Evolutionary conservation across 37 sponge, comb jelly and placozoan genomes (phyloP).

Genomic region (Halisarca cf. caerulea): DNA sequence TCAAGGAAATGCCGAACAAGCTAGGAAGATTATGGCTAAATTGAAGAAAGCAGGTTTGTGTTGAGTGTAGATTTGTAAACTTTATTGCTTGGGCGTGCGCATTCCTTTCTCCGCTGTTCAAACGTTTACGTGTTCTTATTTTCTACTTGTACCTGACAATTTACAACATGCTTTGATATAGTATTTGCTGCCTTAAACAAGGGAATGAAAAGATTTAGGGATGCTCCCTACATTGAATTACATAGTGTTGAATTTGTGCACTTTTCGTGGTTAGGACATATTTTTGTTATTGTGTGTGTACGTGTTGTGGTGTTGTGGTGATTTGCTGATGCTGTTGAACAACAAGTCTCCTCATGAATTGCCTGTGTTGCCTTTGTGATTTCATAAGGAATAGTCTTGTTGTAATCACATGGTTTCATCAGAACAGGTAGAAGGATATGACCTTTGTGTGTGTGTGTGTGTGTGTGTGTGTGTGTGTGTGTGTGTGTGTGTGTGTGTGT

Average conservation of each 20-base stretch:
- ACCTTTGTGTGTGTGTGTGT: background rate
- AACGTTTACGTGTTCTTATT: background rate
- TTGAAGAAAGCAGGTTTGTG: slow-evolving; percentile 84
- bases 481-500: slow-evolving; percentile 13
- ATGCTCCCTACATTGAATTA: too few species aligned
- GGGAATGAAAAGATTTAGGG: too few species aligned
- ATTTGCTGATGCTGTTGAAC: too few species aligned
- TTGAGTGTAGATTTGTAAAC: too few species aligned
- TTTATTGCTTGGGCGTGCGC: background rate
- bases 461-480: slow-evolving; percentile 20
- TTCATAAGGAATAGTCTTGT: too few species aligned
- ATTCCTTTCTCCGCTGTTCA: background rate
- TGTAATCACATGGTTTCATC: background rate
- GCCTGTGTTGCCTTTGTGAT: too few species aligned
- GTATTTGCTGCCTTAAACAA: too few species aligned
- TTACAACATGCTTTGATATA: background rate
- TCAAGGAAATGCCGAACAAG: slow-evolving; percentile 75
- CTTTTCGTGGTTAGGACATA: too few species aligned
- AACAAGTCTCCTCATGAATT: too few species aligned
- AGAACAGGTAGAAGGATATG: background rate
- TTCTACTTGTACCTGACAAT: background rate
- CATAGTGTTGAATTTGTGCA: too few species aligned
- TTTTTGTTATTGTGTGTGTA: too few species aligned
- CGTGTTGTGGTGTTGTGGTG: too few species aligned
- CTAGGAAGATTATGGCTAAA: slow-evolving; percentile 76